A percentile compares a stretch with the other conserved stretches of the same genome.
Conservation (phyloP, 2,888 invertebrate genomes). For the Colostygia pectinataria region DNA sequence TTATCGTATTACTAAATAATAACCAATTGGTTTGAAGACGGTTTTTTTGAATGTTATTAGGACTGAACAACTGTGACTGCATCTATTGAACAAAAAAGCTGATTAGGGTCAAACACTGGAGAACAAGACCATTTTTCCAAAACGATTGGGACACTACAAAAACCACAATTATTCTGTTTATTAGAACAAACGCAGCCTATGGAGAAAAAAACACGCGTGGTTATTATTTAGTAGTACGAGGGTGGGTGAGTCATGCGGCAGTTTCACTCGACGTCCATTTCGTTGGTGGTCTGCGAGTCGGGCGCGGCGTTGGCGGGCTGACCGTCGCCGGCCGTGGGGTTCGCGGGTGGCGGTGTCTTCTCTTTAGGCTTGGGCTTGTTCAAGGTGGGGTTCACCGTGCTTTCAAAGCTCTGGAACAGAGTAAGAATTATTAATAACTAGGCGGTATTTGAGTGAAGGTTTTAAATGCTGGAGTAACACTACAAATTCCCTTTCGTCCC, state of each 20-base stretch:
- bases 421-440: not conserved
- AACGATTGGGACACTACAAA: no score
- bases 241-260: constrained; percentile 21
- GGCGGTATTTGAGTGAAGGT: no score
- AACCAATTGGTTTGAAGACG: constrained; percentile 14
- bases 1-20: constrained; percentile 45
- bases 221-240: constrained; percentile 50
- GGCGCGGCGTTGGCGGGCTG: constrained; percentile 43
- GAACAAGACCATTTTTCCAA: no score
- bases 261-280: constrained; percentile 78
- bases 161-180: no score
- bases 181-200: not conserved
- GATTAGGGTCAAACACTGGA: no score
- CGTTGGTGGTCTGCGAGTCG: constrained; percentile 50
- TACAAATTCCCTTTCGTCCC: no score
- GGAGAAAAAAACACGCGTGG: constrained; percentile 10
- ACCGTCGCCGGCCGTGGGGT: constrained; percentile 56
- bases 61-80: not conserved
- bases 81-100: no score
- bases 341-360: constrained; percentile 74
- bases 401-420: constrained; percentile 82
- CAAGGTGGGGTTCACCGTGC: constrained; percentile 87
- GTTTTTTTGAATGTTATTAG: not conserved
- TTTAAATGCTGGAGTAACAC: no score
- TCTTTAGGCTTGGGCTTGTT: constrained; percentile 96